Evolutionary conservation across 2,888 invertebrate genomes (phyloP).

Genomic region (Apodemia hepburni): DNA sequence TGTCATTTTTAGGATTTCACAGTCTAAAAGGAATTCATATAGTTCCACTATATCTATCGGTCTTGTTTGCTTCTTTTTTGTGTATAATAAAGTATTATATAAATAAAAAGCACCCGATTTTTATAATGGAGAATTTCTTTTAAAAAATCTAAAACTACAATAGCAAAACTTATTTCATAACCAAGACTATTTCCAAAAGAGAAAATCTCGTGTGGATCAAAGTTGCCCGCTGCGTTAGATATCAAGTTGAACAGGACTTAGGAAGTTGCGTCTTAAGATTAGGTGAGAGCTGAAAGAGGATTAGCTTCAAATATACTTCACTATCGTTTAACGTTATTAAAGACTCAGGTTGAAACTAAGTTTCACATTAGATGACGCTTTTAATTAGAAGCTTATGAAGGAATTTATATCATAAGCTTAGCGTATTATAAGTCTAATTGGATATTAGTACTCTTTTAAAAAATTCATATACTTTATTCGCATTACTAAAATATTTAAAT

Average conservation of each 20-base stretch:
- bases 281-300: slow-evolving; percentile 49
- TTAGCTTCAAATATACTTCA: slow-evolving; percentile 42
- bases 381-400: not conserved
- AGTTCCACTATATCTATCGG: no score
- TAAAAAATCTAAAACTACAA: slow-evolving; percentile 15
- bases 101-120: no score
- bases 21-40: no score
- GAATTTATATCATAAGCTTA: no score
- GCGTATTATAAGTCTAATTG: not conserved
- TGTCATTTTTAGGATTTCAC: no score
- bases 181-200: slow-evolving; percentile 50
- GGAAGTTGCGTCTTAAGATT: slow-evolving; percentile 52
- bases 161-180: slow-evolving; percentile 41
- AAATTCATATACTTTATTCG: no score
- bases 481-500: no score
- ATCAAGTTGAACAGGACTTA: slow-evolving; percentile 48
- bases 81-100: no score
- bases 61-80: no score
- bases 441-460: no score
- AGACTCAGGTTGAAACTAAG: slow-evolving; percentile 12
- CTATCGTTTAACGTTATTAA: slow-evolving; percentile 26
- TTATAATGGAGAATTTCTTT: not conserved
- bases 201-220: slow-evolving; percentile 52
- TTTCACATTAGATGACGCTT: not conserved
- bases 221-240: slow-evolving; percentile 32